Evolutionary conservation across 2,888 invertebrate species (phyloP), one percentile per base, ranked within the genome.

Genomic region (Atethmia centrago): DNA sequence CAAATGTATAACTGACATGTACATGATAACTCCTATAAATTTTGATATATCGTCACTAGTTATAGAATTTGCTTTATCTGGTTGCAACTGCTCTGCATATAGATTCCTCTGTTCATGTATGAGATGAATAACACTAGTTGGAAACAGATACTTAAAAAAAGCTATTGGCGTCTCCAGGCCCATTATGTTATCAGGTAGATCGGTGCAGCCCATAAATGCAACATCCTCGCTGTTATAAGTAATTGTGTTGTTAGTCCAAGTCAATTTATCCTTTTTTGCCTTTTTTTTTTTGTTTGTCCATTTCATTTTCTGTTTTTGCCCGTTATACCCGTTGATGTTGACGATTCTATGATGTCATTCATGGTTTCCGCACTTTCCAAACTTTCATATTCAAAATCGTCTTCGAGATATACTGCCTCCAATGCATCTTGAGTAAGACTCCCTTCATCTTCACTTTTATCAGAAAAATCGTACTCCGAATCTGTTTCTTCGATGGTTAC

Each of bases 1-100:
- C 9, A 84, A 71, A 19, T 85, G 85, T n/a, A 87, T 74, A 21
- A 84, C 73, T 40, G 84, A 87, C 83, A 85, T 87, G 42, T 82
- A 82, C 61, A 85, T 76, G 28, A 82, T 42, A 62, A 82, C 62
- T 14, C 84, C 85, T 55, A 84, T 79, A 81, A 85, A 84, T 31
- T 31, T 31, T 0, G 42, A 31, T 12, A 83, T 69, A 12, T 85
- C 83, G 12, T 81, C 78, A 36, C 45, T 16, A 31, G 81, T 79
- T 61, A 81, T 53, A 64, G 51, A 65, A 75, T 68, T 53, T 55
- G 56, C 66, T 51, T 66, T 63, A 0, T 63, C 62, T 0, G 62
- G 77, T 59, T 71, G 58, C 53, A 75, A 68, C 64, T 84, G 79
- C 16, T 58, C 67, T 66, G 79, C 80, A 65, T 82, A 77, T 45